phyloP scores from a whole-genome alignment of 2,797 vertebrate species.

The Diplodus puntazzo region DNA sequence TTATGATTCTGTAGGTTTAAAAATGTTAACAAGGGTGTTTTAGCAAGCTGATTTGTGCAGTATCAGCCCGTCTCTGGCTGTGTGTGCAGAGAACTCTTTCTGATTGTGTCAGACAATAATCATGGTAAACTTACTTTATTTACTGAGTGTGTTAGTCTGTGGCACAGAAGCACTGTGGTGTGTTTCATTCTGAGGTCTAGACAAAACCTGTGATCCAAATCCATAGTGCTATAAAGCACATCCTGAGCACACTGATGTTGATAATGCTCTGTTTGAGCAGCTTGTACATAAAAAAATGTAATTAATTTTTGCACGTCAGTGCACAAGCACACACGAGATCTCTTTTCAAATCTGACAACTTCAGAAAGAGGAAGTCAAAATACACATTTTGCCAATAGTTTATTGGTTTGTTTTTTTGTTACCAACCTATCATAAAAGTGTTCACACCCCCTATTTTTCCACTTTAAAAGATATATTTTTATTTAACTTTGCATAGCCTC shows the following conservation, averaged over 20 bases:
- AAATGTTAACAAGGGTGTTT: slow-evolving; percentile 87
- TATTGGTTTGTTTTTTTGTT: neutral
- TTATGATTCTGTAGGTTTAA: slow-evolving; percentile 83
- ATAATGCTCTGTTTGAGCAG: neutral
- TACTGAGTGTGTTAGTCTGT: slow-evolving; percentile 18
- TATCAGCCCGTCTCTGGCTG: slow-evolving; percentile 58
- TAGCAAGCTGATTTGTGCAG: slow-evolving; percentile 80
- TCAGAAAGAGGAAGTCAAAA: neutral
- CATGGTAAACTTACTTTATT: slow-evolving; percentile 51
- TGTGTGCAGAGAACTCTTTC: slow-evolving; percentile 21
- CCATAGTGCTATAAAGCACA: neutral
- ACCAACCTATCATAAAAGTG: neutral
- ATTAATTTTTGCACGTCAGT: slow-evolving; percentile 1
- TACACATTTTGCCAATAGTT: neutral
- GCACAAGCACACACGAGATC: neutral
- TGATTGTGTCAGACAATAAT: slow-evolving; percentile 59
- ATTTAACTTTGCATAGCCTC: neutral
- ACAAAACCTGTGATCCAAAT: slow-evolving; percentile 22
- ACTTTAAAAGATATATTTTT: neutral
- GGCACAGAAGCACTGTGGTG: neutral
- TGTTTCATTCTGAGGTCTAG: slow-evolving; percentile 51
- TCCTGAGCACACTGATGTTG: neutral
- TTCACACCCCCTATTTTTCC: neutral
- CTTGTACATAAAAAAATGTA: neutral
- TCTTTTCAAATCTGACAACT: neutral